Evolutionary conservation across 2,797 vertebrate genomes (phyloP), one percentile per base, ranked within the genome.

Genomic region (Neoniphon sammara): DNA sequence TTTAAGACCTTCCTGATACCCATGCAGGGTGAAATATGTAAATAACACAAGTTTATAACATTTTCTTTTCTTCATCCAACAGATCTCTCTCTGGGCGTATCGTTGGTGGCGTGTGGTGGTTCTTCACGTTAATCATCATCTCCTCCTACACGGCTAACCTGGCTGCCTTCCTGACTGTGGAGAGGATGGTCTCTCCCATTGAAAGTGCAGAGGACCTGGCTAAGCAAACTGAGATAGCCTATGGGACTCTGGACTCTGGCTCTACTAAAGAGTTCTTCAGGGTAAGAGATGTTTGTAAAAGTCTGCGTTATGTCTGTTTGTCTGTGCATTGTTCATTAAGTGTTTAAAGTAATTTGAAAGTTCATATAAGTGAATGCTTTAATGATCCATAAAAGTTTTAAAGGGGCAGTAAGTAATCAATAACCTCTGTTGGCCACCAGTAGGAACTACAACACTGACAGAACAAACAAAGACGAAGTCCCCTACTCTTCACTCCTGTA

Each of bases 61-160:
- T 58, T 1, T 66, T 23, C 34, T 0, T 52, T 53, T 55, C 7
- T 49, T 50, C 27, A 39, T n/a, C 3, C 46, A 5, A 57, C 87
- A 99, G 98, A 94, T 99, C 98, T 91, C 95, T 99, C 88, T 99
- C 98, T 86, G 98, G 98, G 47, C 97, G 98, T 78, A 99, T 99
- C 87, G 98, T 99, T 85, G 98, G 98, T 82, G 98, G 98, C 66
- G 98, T 99, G 74, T 99, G 98, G 98, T 99, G 98, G 98, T 99
- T 99, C 94, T 99, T 99, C 95, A 99, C 98, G 88, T 92, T 99
- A 87, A 99, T 99, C 94, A 99, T 99, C 94, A 99, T 99, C 94
- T 99, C 98, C 85, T 99, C 98, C 90, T 99, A 99, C 95, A 99
- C 97, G 91, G 98, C 98, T 90, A 99, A 99, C 93, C 94, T 99